phyloP scores from a whole-genome alignment of 2,797 vertebrate genomes.

The Poecilia picta region DNA sequence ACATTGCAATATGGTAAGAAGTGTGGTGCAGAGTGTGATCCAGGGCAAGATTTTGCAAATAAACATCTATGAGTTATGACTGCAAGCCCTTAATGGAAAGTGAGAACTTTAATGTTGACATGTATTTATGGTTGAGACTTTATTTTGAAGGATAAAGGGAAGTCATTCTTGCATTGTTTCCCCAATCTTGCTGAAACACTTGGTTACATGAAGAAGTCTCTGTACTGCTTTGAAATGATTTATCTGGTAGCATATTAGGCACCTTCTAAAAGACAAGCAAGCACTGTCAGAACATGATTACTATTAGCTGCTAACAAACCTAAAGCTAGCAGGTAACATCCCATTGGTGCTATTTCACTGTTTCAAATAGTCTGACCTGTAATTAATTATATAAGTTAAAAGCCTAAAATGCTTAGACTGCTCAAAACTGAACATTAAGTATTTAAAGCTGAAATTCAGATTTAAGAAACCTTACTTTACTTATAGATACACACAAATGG shows the following conservation, averaged over 20 bases:
- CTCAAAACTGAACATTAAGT: not conserved
- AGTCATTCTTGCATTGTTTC: not conserved
- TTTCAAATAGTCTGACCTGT: not conserved
- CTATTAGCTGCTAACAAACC: not conserved
- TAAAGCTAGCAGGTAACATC: not conserved
- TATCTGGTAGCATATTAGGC: not conserved
- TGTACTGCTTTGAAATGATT: not conserved
- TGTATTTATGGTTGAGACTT: not conserved
- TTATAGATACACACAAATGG: not conserved
- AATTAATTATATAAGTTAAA: not conserved
- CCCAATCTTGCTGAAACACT: not conserved
- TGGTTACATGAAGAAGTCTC: not conserved
- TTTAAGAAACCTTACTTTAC: not conserved
- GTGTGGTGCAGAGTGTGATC: not conserved
- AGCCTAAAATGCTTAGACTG: not conserved
- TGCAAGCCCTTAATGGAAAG: not conserved
- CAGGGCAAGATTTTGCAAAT: not conserved
- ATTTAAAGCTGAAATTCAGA: not conserved
- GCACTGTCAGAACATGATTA: not conserved
- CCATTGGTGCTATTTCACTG: not conserved
- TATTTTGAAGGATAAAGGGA: not conserved
- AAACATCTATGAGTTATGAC: not conserved
- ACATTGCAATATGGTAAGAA: conserved; percentile 2
- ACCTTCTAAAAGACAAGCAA: not conserved
- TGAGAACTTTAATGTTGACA: not conserved